Base-by-base conservation (phyloP, 2,888 invertebrate species). In the Amphipoea lucens region DNA sequence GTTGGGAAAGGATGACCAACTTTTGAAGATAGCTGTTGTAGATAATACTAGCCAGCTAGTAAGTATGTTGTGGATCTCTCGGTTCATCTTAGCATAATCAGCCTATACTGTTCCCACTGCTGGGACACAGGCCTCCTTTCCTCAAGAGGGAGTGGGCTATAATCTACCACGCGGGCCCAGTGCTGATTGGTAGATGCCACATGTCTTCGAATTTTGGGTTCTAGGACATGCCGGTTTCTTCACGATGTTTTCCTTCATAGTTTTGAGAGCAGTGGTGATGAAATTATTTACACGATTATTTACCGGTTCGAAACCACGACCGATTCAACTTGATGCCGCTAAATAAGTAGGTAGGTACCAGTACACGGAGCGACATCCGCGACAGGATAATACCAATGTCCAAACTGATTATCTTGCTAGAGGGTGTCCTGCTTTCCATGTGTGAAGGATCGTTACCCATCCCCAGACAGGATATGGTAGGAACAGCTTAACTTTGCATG, bases 1-100 rank as follows among this genome's bases (percentile, higher is more conserved):
- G 68, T 71, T 76, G 12, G 63, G 45, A 51, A 63, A 40, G 62
- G 40, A 63, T 40, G 68, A 11, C 4, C n/a, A 62, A 45, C 51
- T 82, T 40, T 80, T 54, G 42, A 2, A 54, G 45, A 29, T 40
- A 40, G 36, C 14, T 79, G 40, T 71, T 79, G 42, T 67, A 40
- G 40, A 42, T 45, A 57, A 14, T 48, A 40, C 0, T 40, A 23
- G 36, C 23, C 42, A 45, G 45, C 11, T 29, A 76, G 45, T 17
- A 2, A 2, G 0, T 40, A 29, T 60, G 5, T 7, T 83, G 29
- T 42, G 11, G 45, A 5, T 40, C 40, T 40, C 40, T 40, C 5
- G 40, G 40, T 4, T 40, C 29, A 29, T 29, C 29, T 29, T 29
- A 29, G 29, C 29, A 29, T 29, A 29, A 29, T 29, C 29, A 29